Conservation (phyloP, 2,888 invertebrate species). For the Drosophila conformis region DNA sequence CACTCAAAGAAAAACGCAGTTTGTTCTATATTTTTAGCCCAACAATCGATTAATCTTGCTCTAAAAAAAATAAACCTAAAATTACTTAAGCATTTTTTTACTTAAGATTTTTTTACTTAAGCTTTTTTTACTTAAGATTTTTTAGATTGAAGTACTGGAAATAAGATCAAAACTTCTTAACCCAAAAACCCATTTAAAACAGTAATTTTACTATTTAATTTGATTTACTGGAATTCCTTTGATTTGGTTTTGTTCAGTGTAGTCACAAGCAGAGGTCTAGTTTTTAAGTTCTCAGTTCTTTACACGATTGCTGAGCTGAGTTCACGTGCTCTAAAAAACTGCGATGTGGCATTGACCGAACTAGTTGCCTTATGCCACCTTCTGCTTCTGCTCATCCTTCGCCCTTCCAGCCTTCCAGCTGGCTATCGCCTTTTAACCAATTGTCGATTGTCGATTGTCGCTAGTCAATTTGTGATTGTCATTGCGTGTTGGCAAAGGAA, state of each 20-base stretch:
- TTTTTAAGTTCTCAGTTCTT: not conserved
- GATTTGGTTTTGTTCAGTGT: not conserved
- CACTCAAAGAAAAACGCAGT: not conserved
- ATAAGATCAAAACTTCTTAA: not conserved
- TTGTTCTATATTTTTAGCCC: not conserved
- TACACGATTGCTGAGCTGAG: not conserved
- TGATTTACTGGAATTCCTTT: not conserved
- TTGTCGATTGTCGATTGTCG: not conserved
- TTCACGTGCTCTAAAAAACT: slow-evolving; percentile 5
- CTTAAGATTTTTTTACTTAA: not conserved
- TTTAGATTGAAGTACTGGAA: not conserved
- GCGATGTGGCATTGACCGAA: slow-evolving; percentile 17
- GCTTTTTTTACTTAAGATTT: not conserved
- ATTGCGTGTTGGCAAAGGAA: not conserved
- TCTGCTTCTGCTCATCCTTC: not conserved
- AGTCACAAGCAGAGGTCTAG: not conserved
- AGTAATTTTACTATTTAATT: not conserved
- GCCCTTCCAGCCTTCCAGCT: not conserved
- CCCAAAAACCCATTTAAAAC: not conserved
- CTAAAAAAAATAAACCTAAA: not conserved
- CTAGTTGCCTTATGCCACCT: not conserved
- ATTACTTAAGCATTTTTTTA: not conserved
- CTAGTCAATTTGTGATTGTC: not conserved
- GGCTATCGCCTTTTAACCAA: not conserved
- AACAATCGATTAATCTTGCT: not conserved